A percentile compares a stretch with the other conserved stretches of the same genome.
Conservation (phyloP, 2,113 vertebrate genomes). For the Balaenoptera acutorostrata region DNA sequence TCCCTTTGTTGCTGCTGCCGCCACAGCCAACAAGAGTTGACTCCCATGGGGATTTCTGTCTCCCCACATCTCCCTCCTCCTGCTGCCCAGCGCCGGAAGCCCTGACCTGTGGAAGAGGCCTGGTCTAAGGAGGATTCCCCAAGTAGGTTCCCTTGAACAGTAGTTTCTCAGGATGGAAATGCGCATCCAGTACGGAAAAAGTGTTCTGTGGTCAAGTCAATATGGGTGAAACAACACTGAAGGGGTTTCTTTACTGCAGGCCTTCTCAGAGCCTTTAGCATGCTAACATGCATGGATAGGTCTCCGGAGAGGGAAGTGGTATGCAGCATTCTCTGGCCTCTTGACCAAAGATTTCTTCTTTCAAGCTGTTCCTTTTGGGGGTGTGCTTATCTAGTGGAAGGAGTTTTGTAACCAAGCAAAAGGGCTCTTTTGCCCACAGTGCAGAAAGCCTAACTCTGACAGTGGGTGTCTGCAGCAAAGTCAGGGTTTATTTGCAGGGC, state of each 20-base stretch:
- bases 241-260: neutral
- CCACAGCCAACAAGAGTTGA: neutral
- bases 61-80: neutral
- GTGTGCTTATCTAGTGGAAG: neutral
- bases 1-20: neutral
- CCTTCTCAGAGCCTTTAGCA: neutral
- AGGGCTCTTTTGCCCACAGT: neutral
- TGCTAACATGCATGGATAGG: neutral
- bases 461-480: neutral
- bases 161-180: neutral
- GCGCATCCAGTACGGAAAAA: neutral
- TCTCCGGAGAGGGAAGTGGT: neutral
- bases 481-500: neutral
- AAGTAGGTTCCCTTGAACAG: neutral
- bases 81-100: accelerated
- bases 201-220: neutral
- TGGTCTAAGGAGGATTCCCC: neutral
- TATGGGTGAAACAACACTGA: neutral
- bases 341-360: neutral
- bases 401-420: neutral
- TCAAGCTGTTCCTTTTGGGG: neutral
- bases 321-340: neutral
- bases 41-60: neutral
- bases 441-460: too few relatives aligned
- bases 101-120: neutral